Percentiles rank a stretch among this genome's conserved stretches.
These are phyloP conservation scores for Puntigrus tetrazona DNA, from an alignment of 2,113 vertebrate species.

Conservation along the genomic window DNA sequence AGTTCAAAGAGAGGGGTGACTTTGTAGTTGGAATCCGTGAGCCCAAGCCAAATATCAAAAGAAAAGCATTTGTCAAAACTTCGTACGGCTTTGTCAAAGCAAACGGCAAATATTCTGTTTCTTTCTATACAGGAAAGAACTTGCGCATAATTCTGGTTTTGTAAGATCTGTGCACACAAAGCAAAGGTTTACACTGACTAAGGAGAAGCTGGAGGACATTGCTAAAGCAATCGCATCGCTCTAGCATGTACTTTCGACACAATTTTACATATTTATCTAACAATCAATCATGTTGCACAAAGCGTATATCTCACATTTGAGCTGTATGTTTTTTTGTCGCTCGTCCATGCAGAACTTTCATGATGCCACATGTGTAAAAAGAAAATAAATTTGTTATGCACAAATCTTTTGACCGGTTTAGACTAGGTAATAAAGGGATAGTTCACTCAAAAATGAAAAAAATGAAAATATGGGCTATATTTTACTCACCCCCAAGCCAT, in stretches of 20 bases:
- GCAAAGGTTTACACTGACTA: not conserved
- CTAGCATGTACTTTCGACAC: not conserved
- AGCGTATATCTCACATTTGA: constrained; percentile 18
- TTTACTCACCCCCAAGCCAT: no score
- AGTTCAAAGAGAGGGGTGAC: constrained; percentile 63
- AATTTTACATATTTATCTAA: constrained; percentile 21
- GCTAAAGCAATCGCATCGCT: not conserved
- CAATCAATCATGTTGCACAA: constrained; percentile 27
- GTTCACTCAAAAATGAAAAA: no score
- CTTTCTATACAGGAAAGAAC: not conserved
- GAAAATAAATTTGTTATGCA: not conserved
- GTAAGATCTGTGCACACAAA: not conserved
- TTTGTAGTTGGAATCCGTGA: constrained; percentile 36
- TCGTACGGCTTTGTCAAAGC: not conserved
- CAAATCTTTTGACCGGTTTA: constrained; percentile 16
- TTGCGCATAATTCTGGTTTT: not conserved
- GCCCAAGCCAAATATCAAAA: constrained; percentile 37
- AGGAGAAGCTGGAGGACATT: constrained; percentile 10
- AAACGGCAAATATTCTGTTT: not conserved
- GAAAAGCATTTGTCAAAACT: constrained; percentile 6
- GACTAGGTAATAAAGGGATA: no score
- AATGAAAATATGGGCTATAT: no score
- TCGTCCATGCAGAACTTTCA: constrained; percentile 24
- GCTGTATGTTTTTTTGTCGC: not conserved
- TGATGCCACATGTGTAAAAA: not conserved